Evolutionary conservation across 2,888 invertebrate species (phyloP), one percentile per base, ranked within the genome.

Genomic region (Pseudococcus jackbeardsleyi): DNA sequence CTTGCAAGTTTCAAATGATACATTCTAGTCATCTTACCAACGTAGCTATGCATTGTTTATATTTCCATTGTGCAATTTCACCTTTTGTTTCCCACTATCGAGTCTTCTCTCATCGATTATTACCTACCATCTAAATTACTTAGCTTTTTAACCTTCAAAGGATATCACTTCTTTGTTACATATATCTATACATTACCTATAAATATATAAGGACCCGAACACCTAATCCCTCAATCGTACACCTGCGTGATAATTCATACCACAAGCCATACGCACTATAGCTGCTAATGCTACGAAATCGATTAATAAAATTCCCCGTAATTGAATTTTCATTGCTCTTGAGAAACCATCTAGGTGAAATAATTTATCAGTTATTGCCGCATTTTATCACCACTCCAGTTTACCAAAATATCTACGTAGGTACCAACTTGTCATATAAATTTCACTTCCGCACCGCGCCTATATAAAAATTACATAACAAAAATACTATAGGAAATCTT

Each of bases 1-100:
- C 79, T 82, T 82, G 33, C 46, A 82, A 82, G 79, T 82, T 82
- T 82, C 79, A 42, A 46, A 82, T 82, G 79, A 82, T 82, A 82
- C 79, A 82, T 82, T 82, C 33, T 82, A 82, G 79, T 82, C 79
- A 82, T 46, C 79, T 82, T 19, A 6, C 42, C 19, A 42, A 46
- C 79, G 46, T 46, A 46, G 15, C 79, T 82, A 46, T 82, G 9
- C 79, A 82, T 82, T 82, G 79, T 82, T 82, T 82, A 82, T 82
- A 82, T 12, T 19, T 46, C 79, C 46, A 82, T 82, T 82, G 79
- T 82, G 19, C 46, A n/a, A 82, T 19, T 6, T 82, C 15, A 82
- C 19, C 79, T 82, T 82, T 82, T 82, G 79, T 82, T 82, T 82
- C 12, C 19, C 46, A 82, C n/a, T 46, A 82, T 82, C 46, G 46